Percentiles rank a stretch among this genome's conserved stretches.
Evolutionary conservation across 2,888 invertebrate genomes (phyloP).

Genomic region (Parnassius orleans): DNA sequence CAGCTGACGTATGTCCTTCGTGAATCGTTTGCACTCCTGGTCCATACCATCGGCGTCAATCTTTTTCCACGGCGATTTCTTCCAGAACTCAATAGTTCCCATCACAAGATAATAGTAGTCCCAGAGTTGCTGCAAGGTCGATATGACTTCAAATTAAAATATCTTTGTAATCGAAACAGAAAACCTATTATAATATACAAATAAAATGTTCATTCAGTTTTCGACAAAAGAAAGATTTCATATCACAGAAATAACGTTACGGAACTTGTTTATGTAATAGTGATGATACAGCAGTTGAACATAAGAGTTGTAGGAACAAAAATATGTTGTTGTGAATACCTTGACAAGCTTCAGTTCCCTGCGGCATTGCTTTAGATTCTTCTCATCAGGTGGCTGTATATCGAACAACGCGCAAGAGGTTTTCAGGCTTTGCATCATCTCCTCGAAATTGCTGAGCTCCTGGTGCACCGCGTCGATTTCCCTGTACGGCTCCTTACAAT

Average conservation of each 20-base stretch:
- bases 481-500: slow-evolving; percentile 85
- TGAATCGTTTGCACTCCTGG: slow-evolving; percentile 95
- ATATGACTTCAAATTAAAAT: too few species aligned
- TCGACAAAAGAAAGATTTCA: too few species aligned
- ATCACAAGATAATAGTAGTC: slow-evolving; percentile 91
- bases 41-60: slow-evolving; percentile 97
- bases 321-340: slow-evolving; percentile 51
- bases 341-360: slow-evolving; percentile 89
- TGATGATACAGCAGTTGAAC: not conserved
- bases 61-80: slow-evolving; percentile 95
- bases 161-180: too few species aligned
- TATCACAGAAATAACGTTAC: too few species aligned
- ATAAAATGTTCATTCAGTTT: too few species aligned
- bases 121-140: slow-evolving; percentile 86
- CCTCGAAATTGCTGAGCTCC: slow-evolving; percentile 85
- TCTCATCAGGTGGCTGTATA: slow-evolving; percentile 91
- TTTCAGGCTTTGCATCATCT: slow-evolving; percentile 83
- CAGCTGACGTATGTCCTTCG: slow-evolving; percentile 89
- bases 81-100: slow-evolving; percentile 94
- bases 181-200: too few species aligned
- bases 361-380: slow-evolving; percentile 86
- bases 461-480: slow-evolving; percentile 85
- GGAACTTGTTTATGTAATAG: too few species aligned
- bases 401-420: slow-evolving; percentile 92
- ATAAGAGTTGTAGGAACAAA: not conserved